A percentile compares a stretch with the other conserved stretches of the same genome.
Conservation (phyloP, 1,140 invertebrate genomes). For the Bombus soroeensis region DNA sequence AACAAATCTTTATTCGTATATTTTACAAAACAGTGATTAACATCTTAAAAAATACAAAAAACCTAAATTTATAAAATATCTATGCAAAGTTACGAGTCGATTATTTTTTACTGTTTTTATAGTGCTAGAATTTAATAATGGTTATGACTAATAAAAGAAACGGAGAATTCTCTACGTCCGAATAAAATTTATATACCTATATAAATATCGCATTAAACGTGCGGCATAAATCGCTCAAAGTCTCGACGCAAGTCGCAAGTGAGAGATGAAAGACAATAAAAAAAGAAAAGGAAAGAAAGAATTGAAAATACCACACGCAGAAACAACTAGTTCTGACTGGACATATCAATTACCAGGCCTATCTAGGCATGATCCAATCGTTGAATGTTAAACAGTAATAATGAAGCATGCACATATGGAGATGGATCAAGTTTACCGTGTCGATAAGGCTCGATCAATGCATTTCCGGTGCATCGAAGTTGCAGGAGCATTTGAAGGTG, state of each 20-base stretch:
- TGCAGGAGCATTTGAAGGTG: slow-evolving; percentile 68
- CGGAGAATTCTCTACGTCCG: not conserved
- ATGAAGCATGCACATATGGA: not conserved
- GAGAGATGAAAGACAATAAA: not conserved
- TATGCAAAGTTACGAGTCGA: too few species aligned
- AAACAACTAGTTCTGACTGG: not conserved
- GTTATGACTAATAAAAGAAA: not conserved
- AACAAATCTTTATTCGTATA: too few species aligned
- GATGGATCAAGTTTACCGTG: slow-evolving; percentile 49
- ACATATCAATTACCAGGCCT: slow-evolving; percentile 9
- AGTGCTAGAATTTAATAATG: too few species aligned
- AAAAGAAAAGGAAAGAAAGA: not conserved
- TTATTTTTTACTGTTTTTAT: too few species aligned
- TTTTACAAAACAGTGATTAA: too few species aligned
- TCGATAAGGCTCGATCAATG: slow-evolving; percentile 63
- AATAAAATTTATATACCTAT: not conserved
- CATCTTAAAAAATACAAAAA: too few species aligned
- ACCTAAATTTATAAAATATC: too few species aligned
- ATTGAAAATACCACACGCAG: not conserved
- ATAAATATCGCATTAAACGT: not conserved
- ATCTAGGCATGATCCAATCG: not conserved
- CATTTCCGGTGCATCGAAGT: slow-evolving; percentile 53
- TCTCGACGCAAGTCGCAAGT: not conserved
- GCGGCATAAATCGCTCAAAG: not conserved
- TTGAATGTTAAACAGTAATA: not conserved